phyloP scores from a whole-genome alignment of 2,888 invertebrate species.

The Platycheirus albimanus region DNA sequence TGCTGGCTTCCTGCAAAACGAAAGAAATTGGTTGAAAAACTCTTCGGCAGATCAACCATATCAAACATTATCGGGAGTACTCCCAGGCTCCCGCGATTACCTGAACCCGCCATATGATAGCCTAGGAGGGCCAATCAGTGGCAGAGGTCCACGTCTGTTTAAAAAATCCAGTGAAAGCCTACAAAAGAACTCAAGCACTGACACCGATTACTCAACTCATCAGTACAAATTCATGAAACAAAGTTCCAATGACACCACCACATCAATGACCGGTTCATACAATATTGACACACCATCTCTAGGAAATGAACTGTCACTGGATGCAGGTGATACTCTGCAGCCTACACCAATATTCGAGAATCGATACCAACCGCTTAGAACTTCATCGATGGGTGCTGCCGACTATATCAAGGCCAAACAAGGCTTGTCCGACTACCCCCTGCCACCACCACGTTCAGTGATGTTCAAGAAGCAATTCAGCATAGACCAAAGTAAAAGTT shows the following conservation, averaged over 20 bases:
- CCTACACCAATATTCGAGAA: conserved; percentile 76
- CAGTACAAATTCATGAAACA: conserved; percentile 83
- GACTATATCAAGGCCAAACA: conserved; percentile 77
- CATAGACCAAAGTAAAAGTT: conserved; percentile 81
- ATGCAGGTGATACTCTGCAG: conserved; percentile 78
- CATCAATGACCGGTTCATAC: conserved; percentile 82
- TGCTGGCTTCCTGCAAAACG: conserved; percentile 78
- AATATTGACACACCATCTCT: conserved; percentile 82
- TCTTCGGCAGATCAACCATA: conserved; percentile 80
- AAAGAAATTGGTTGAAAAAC: conserved; percentile 80
- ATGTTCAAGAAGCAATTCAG: conserved; percentile 83
- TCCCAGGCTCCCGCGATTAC: conserved; percentile 81
- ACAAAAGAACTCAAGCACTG: conserved; percentile 83
- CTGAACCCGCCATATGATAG: conserved; percentile 80
- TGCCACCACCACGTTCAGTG: conserved; percentile 79
- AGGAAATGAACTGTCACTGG: conserved; percentile 81
- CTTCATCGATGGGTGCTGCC: conserved; percentile 80
- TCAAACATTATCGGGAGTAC: conserved; percentile 78
- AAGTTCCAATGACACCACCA: conserved; percentile 83
- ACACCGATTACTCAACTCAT: conserved; percentile 82
- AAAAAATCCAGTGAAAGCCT: conserved; percentile 82
- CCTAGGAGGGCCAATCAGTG: conserved; percentile 67
- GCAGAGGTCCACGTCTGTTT: conserved; percentile 77
- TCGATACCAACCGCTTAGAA: conserved; percentile 79
- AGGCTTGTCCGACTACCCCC: conserved; percentile 75